phyloP scores from a whole-genome alignment of 2,113 vertebrate genomes.

The Oxyruncus cristatus region DNA sequence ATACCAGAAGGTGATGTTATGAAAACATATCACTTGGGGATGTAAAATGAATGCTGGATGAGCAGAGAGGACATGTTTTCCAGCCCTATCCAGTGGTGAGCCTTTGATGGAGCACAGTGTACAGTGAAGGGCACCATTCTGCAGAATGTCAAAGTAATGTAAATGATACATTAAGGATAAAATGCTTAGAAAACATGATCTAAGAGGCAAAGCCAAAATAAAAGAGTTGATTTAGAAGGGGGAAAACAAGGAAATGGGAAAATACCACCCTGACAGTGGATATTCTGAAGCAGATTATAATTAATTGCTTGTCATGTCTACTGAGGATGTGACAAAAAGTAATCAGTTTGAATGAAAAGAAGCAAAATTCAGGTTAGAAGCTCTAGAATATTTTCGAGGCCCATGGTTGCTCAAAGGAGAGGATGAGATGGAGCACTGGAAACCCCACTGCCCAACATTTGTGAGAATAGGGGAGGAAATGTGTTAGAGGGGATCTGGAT shows the following conservation, averaged over 20 bases:
- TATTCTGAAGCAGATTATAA: neutral
- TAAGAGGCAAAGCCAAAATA: neutral
- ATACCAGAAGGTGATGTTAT: neutral
- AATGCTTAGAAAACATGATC: neutral
- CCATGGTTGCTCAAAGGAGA: neutral
- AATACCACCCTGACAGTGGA: neutral
- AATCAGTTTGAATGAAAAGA: neutral
- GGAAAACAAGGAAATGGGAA: neutral
- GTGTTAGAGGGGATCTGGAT: neutral
- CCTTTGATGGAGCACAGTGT: neutral
- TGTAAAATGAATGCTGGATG: neutral
- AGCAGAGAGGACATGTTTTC: neutral
- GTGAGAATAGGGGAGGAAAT: neutral
- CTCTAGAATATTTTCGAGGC: neutral
- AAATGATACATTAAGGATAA: neutral
- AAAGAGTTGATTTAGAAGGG: neutral
- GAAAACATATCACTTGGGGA: neutral
- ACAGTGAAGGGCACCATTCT: neutral
- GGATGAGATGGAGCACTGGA: neutral
- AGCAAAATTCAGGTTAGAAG: neutral
- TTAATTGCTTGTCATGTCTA: neutral
- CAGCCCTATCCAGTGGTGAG: neutral
- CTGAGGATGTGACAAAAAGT: neutral
- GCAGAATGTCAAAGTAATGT: neutral
- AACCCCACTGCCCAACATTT: neutral